Evolutionary conservation across 1,140 invertebrate genomes (phyloP).

Genomic region (Microplitis demolitor): DNA sequence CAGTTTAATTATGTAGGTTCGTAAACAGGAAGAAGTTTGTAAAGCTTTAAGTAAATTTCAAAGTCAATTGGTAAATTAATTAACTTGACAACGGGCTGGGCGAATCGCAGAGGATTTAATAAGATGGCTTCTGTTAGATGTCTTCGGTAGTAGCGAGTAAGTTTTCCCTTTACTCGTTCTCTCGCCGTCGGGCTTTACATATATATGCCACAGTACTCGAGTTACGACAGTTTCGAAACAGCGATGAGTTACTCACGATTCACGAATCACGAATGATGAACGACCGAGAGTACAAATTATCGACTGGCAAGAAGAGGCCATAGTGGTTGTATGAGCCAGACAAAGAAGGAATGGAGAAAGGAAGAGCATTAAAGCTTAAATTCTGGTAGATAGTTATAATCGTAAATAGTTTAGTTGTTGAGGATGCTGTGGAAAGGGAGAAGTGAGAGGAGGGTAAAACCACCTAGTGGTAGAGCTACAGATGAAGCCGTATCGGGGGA

Average conservation of each 20-base stretch:
- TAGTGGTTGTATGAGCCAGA: too few relatives aligned
- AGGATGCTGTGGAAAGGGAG: background rate
- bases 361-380: slow-evolving; percentile 36
- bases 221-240: background rate
- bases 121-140: background rate
- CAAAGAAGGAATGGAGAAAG: too few relatives aligned
- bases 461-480: background rate
- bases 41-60: background rate
- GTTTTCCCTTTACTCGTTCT: background rate
- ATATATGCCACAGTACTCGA: background rate
- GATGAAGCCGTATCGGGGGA: background rate
- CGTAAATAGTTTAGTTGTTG: slow-evolving; percentile 33
- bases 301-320: background rate
- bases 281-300: background rate
- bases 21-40: background rate
- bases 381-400: slow-evolving; percentile 36
- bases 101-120: background rate
- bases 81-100: background rate
- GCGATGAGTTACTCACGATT: background rate
- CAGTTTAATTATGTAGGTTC: background rate
- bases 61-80: slow-evolving; percentile 1
- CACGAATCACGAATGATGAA: background rate
- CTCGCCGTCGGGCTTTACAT: too few relatives aligned
- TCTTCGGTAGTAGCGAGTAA: background rate
- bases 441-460: background rate